phyloP scores from a whole-genome alignment of 92 coral and sea anemone genomes.

The Epizoanthus rinbou region DNA sequence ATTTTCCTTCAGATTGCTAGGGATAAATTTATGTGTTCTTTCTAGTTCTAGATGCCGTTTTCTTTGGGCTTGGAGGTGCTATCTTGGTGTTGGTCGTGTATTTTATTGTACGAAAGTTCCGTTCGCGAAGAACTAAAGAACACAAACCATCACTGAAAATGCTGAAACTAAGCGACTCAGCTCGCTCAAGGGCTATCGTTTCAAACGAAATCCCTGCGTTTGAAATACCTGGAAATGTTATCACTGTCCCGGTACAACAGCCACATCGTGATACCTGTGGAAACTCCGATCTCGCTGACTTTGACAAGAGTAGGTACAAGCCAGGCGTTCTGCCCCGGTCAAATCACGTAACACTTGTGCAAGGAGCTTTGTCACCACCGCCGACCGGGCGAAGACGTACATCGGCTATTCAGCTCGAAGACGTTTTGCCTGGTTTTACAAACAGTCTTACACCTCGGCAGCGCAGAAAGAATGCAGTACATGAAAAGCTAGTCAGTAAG shows the following conservation, averaged over 20 bases:
- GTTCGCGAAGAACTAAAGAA: conserved; percentile 6
- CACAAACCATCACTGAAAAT: background rate
- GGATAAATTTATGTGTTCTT: background rate
- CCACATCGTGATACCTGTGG: conserved; percentile 26
- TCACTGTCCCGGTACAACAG: conserved; percentile 17
- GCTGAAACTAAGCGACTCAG: conserved; percentile 6
- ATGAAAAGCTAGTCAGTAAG: conserved; percentile 25
- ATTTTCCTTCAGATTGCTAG: background rate
- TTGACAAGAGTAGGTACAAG: conserved; percentile 32
- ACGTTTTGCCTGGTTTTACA: background rate
- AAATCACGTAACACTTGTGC: conserved; percentile 20
- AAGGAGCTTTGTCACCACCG: conserved; percentile 13
- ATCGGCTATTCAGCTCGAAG: conserved; percentile 15
- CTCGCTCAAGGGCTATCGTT: conserved; percentile 39
- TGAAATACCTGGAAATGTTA: conserved; percentile 29
- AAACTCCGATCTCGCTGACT: conserved; percentile 28
- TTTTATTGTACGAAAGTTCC: conserved; percentile 30
- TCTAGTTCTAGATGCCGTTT: conserved; percentile 24
- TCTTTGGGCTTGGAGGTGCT: conserved; percentile 31
- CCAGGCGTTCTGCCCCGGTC: conserved; percentile 12
- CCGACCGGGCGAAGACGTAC: background rate
- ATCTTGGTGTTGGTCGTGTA: conserved; percentile 22
- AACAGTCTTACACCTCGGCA: conserved; percentile 12
- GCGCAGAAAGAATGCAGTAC: conserved; percentile 27
- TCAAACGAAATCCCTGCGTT: conserved; percentile 22